These are phyloP conservation scores for Pteropus alecto DNA, from an alignment of 2,113 vertebrate genomes.

Conservation along the genomic window DNA sequence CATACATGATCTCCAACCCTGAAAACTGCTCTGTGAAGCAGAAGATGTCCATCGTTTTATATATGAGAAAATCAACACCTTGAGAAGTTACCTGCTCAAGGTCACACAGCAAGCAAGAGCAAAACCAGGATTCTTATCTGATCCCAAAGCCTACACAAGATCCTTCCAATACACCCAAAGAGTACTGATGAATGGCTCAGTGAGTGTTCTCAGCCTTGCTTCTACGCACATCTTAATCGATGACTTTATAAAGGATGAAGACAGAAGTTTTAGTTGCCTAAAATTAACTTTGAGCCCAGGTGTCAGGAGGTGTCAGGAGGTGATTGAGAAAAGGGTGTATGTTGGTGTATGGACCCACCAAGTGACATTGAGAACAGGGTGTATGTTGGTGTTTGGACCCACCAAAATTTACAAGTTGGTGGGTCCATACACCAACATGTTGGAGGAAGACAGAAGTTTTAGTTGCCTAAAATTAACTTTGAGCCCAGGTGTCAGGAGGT, in stretches of 20 bases:
- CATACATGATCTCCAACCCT: background rate
- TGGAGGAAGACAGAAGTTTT: background rate
- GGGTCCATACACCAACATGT: background rate
- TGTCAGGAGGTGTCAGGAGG: no score
- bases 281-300: no score
- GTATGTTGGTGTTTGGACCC: no score
- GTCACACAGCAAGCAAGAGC: background rate
- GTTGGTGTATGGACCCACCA: background rate
- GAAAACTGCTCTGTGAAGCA: background rate
- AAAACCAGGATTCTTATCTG: background rate
- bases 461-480: background rate
- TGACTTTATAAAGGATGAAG: background rate
- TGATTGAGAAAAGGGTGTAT: no score
- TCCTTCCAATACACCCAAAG: no score
- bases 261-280: no score
- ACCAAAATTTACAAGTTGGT: background rate
- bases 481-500: background rate
- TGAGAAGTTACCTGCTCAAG: background rate
- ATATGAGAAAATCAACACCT: background rate
- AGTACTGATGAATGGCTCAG: background rate
- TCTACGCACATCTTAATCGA: background rate
- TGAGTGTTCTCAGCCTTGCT: background rate
- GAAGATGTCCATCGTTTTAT: background rate
- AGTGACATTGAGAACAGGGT: background rate
- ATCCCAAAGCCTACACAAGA: background rate